Evolutionary conservation across 2,797 vertebrate species (phyloP).

Genomic region (Gouania willdenowi): DNA sequence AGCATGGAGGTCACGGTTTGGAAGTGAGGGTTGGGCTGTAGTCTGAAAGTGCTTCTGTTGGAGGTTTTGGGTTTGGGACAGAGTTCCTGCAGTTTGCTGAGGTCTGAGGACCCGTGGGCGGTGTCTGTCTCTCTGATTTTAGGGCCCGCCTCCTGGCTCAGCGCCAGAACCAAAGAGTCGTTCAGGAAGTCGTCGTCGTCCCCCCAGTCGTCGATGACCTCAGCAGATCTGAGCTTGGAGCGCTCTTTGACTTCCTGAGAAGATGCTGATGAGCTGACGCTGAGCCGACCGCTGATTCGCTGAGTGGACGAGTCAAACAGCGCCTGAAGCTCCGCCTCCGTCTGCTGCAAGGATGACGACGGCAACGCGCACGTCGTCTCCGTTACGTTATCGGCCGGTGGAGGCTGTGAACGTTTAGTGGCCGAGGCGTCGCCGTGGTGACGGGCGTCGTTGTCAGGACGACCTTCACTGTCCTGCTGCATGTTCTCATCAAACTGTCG

Average conservation of each 20-base stretch:
- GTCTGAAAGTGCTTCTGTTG: slow-evolving; percentile 58
- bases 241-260: slow-evolving; percentile 46
- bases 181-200: slow-evolving; percentile 81
- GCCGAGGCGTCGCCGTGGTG: slow-evolving; percentile 19
- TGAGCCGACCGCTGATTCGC: slow-evolving; percentile 78
- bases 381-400: slow-evolving; percentile 18
- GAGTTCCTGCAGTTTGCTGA: slow-evolving; percentile 38
- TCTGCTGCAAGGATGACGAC: slow-evolving; percentile 56
- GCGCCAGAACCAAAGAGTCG: slow-evolving; percentile 81
- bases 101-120: slow-evolving; percentile 18
- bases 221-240: slow-evolving; percentile 1
- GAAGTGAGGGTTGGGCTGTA: slow-evolving; percentile 57
- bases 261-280: slow-evolving; percentile 62
- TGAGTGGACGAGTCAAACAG: slow-evolving; percentile 94
- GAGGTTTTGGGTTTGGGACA: slow-evolving; percentile 58
- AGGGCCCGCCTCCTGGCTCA: slow-evolving; percentile 70
- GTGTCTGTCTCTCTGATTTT: slow-evolving; percentile 11
- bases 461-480: slow-evolving; percentile 81
- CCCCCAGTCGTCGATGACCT: slow-evolving; percentile 88
- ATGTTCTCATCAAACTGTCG: slow-evolving; percentile 92
- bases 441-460: slow-evolving; percentile 22
- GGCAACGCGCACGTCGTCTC: slow-evolving; percentile 39
- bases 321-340: slow-evolving; percentile 83
- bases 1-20: slow-evolving; percentile 23
- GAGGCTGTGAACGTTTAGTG: slow-evolving; percentile 18